phyloP scores from a whole-genome alignment of 2,888 invertebrate genomes.

The Torymus aiolomorphi region DNA sequence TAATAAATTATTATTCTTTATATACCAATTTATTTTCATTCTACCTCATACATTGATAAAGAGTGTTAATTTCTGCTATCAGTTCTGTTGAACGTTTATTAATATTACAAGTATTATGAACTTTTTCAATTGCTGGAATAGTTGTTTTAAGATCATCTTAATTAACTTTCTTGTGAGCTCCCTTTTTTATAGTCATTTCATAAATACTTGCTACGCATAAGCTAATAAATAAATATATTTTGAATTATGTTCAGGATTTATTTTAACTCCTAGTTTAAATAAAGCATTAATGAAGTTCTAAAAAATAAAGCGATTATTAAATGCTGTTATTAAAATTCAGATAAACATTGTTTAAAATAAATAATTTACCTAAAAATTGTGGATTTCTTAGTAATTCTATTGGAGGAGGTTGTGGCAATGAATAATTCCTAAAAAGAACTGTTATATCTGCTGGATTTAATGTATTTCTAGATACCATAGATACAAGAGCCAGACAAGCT shows the following conservation, averaged over 20 bases:
- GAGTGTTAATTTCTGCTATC: no score
- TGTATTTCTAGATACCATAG: slow-evolving; percentile 96
- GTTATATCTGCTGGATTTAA: slow-evolving; percentile 98
- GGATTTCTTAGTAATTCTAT: slow-evolving; percentile 95
- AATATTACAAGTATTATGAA: no score
- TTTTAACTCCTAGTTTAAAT: no score
- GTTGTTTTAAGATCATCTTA: no score
- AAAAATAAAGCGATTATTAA: slow-evolving; percentile 59
- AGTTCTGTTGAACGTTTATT: no score
- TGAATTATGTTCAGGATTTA: no score
- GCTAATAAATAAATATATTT: slow-evolving; percentile 97
- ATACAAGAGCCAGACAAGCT: slow-evolving; percentile 94
- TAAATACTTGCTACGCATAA: no score
- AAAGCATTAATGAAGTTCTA: slow-evolving; percentile 93
- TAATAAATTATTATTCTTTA: no score
- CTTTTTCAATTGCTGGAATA: no score
- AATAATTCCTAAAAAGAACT: slow-evolving; percentile 92
- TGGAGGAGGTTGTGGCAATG: slow-evolving; percentile 92
- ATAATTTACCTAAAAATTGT: slow-evolving; percentile 87
- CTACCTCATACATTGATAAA: slow-evolving; percentile 94
- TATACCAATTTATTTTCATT: neutral
- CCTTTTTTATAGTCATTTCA: no score
- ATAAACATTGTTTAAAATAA: neutral
- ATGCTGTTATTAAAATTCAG: neutral
- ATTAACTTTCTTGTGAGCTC: no score